Percentiles rank a stretch among this genome's conserved stretches.
Conservation (phyloP, 2,797 vertebrate genomes). For the Trachops cirrhosus region DNA sequence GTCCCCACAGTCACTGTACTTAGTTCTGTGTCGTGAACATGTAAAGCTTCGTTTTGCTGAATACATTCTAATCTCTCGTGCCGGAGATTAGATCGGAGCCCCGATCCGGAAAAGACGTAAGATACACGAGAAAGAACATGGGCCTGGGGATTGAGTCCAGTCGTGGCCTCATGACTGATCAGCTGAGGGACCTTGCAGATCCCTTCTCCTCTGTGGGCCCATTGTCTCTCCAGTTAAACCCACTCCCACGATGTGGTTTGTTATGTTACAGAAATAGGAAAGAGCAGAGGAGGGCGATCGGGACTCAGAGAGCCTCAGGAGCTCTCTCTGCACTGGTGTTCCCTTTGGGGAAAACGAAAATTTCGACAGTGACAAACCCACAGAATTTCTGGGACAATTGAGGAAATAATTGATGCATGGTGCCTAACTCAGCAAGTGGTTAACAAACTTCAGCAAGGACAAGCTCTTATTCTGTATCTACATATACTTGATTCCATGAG, state of each 20-base stretch:
- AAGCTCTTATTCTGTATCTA: not conserved
- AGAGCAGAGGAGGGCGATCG: not conserved
- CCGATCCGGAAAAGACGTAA: not conserved
- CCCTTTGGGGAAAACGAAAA: not conserved
- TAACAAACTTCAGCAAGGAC: not conserved
- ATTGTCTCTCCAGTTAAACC: not conserved
- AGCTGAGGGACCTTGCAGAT: too few species aligned
- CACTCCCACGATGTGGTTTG: rapidly evolving
- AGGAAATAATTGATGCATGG: not conserved
- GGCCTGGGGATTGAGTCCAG: rapidly evolving
- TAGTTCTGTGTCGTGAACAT: not conserved
- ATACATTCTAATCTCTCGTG: not conserved
- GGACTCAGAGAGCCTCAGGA: not conserved
- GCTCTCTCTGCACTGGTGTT: not conserved
- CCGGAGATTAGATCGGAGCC: too few species aligned
- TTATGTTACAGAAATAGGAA: not conserved
- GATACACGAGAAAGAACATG: rapidly evolving
- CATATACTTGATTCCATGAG: not conserved
- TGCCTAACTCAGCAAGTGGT: not conserved
- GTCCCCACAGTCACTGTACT: not conserved
- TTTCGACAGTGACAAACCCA: not conserved
- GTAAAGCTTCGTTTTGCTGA: not conserved
- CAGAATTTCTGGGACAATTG: not conserved
- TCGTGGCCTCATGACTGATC: too few species aligned
- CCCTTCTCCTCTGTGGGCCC: not conserved